Percentiles rank a stretch among this genome's conserved stretches.
Evolutionary conservation across 1,140 invertebrate species (phyloP).

Genomic region (honey bee (Apis mellifera)): Amel_HAv3.1 CM009940.2:9768001-9768500

Average conservation of each 20-base stretch:
- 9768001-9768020: too few relatives aligned
- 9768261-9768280: slow-evolving; percentile 15
- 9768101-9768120: too few relatives aligned
- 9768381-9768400: slow-evolving; percentile 37
- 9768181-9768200: too few relatives aligned
- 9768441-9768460: background rate
- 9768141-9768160: too few relatives aligned
- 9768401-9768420: slow-evolving; percentile 16
- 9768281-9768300: slow-evolving; percentile 22
- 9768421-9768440: background rate
- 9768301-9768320: background rate
- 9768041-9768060: too few relatives aligned
- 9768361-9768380: background rate
- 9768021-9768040: too few relatives aligned
- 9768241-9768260: slow-evolving; percentile 52
- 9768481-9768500: slow-evolving; percentile 55
- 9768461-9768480: background rate
- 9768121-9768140: too few relatives aligned
- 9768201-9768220: slow-evolving; percentile 54
- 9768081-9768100: too few relatives aligned
- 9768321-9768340: slow-evolving; percentile 34
- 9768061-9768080: too few relatives aligned
- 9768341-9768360: slow-evolving; percentile 41
- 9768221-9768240: slow-evolving; percentile 3
- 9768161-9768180: too few relatives aligned